These are phyloP conservation scores for Chesias legatella DNA, from an alignment of 2,888 invertebrate genomes.

Conservation along the genomic window DNA sequence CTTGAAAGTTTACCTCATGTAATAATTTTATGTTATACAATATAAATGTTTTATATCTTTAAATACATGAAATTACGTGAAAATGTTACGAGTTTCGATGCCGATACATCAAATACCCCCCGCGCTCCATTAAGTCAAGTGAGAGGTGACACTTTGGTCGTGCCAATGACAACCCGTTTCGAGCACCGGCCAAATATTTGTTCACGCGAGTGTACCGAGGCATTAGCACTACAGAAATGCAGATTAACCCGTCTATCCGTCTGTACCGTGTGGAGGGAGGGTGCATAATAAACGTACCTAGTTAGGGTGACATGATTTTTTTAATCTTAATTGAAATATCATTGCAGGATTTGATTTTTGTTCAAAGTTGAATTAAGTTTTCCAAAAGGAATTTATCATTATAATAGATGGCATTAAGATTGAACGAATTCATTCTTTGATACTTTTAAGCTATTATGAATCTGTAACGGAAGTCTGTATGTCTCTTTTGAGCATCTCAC, in stretches of 20 bases:
- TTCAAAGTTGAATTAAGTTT: slow-evolving; percentile 6
- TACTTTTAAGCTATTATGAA: too few relatives aligned
- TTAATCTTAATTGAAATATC: slow-evolving; percentile 26
- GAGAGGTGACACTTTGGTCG: slow-evolving; percentile 32
- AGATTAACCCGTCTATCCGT: slow-evolving; percentile 45
- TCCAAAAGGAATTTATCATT: not conserved
- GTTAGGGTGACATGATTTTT: slow-evolving; percentile 31
- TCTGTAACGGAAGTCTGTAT: too few relatives aligned
- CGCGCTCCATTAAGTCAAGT: slow-evolving; percentile 68
- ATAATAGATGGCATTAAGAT: too few relatives aligned
- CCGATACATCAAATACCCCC: slow-evolving; percentile 19
- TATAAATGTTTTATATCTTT: too few relatives aligned
- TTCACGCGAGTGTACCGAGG: slow-evolving; percentile 53
- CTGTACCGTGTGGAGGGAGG: slow-evolving; percentile 53
- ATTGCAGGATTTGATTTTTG: slow-evolving; percentile 13
- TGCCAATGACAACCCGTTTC: slow-evolving; percentile 65
- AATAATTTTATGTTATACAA: too few relatives aligned
- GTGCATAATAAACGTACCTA: slow-evolving; percentile 47
- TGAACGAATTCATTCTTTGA: too few relatives aligned
- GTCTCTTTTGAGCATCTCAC: too few relatives aligned
- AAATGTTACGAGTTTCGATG: slow-evolving; percentile 7
- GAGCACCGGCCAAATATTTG: slow-evolving; percentile 71
- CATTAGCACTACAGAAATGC: slow-evolving; percentile 57
- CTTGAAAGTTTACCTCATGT: too few relatives aligned
- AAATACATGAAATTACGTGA: too few relatives aligned